A percentile compares a stretch with the other conserved stretches of the same genome.
These are phyloP conservation scores for Bombus pyrosoma DNA, from an alignment of 1,140 invertebrate species.

Conservation along the genomic window DNA sequence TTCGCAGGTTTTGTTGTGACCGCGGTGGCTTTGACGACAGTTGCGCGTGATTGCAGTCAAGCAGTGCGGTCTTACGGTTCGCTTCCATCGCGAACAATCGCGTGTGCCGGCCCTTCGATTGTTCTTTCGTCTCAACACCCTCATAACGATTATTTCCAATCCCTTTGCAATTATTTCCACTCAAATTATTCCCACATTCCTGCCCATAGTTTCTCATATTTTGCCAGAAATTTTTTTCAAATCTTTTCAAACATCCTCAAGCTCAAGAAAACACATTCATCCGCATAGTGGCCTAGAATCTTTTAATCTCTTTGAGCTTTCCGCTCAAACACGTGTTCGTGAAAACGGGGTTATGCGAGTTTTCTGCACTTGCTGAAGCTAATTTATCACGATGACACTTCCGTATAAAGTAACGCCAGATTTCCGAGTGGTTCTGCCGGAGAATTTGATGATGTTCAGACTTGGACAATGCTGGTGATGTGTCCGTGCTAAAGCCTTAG, in stretches of 20 bases:
- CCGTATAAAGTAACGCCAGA: not conserved
- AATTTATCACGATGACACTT: not conserved
- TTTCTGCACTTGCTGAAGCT: not conserved
- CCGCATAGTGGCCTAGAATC: no score
- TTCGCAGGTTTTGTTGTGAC: slow-evolving; percentile 60
- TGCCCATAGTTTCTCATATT: no score
- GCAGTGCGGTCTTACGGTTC: slow-evolving; percentile 38
- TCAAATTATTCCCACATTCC: no score
- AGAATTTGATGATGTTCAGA: no score
- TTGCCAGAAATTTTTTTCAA: not conserved
- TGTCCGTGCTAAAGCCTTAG: not conserved
- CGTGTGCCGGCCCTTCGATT: slow-evolving; percentile 36
- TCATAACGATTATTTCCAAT: not conserved
- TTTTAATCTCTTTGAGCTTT: no score
- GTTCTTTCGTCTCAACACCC: not conserved
- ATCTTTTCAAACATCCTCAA: not conserved
- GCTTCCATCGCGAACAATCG: slow-evolving; percentile 38
- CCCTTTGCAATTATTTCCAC: not conserved
- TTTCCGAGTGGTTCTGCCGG: not conserved
- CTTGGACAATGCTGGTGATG: not conserved
- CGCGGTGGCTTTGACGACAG: slow-evolving; percentile 62
- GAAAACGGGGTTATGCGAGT: not conserved
- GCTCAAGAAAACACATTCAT: not conserved
- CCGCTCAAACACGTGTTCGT: not conserved
- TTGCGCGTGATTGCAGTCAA: slow-evolving; percentile 56